Base-by-base conservation (phyloP, 2,888 invertebrate species). In the Trichogramma evanescens region DNA sequence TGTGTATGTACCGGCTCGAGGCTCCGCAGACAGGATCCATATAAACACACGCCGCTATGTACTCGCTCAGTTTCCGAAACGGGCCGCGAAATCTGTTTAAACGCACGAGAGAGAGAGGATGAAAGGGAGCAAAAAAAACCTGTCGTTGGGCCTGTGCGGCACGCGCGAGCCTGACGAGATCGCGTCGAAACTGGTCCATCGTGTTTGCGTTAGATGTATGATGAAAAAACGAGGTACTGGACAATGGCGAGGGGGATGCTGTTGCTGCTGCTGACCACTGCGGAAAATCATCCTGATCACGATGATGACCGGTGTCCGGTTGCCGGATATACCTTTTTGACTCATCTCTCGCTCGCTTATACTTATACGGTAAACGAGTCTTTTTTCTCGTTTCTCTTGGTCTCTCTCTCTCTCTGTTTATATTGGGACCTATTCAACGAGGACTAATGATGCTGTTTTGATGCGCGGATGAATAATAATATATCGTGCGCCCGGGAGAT, bases 61-160 rank as follows among this genome's bases (percentile, higher is more conserved):
- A 66, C 62, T 64, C 63, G 63, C 63, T 50, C 55, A 51, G 56
- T 51, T 65, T 56, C 59, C 57, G 58, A 58, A 52, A 54, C 58
- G 58, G 61, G 63, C 58, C 63, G 64, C 10, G 54, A 60, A 26
- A 26, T 26, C 26, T 26, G 26, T 26, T 26, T 26, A 26, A 26
- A 2, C 26, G 26, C 26, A 39, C 5, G 44, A 8, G 40, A n/a
- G 26, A n/a, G 26, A 26, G 26, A 13, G 44, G 6, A 7, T 13
- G 45, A 44, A n/a, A 54, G 6, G 38, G 54, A 44, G 50, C 10
- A 6, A 62, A 58, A 49, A 63, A 70, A 74, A 76, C 76, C 76
- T 76, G 77, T 74, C 70, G 66, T 59, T 57, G 68, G 26, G 51
- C 76, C 73, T 72, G 73, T 74, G 74, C 67, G 75, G 59, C 58